Conservation (phyloP, 1,140 invertebrate genomes). For the Bombus haemorrhoidalis region DNA sequence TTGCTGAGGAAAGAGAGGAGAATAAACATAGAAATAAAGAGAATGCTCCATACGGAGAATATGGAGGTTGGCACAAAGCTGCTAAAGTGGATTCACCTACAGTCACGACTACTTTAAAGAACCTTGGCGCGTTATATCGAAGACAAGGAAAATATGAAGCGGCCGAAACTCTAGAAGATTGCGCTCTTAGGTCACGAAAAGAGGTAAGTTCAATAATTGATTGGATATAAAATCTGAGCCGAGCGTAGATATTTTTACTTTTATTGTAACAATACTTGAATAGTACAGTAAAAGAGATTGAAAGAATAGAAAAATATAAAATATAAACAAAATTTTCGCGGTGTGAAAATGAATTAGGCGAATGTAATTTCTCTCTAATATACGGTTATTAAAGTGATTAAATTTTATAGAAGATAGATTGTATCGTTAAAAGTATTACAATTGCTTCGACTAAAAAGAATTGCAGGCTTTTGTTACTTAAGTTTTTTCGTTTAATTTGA, state of each 20-base stretch:
- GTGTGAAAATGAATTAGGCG: background rate
- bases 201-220: slow-evolving; percentile 85
- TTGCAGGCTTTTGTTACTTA: slow-evolving; percentile 25
- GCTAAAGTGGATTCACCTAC: slow-evolving; percentile 99
- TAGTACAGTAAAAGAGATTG: slow-evolving; percentile 15
- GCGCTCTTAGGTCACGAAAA: slow-evolving; percentile 95
- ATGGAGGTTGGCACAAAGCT: slow-evolving; percentile 98
- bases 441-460: background rate
- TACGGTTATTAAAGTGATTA: background rate
- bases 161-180: slow-evolving; percentile 99
- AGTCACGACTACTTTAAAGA: slow-evolving; percentile 98
- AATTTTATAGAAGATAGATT: background rate
- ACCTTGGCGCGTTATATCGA: slow-evolving; percentile 97
- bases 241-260: background rate
- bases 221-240: background rate
- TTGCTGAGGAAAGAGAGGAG: slow-evolving; percentile 98
- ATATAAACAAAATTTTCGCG: background rate
- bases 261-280: background rate
- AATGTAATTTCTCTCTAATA: background rate
- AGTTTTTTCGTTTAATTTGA: slow-evolving; percentile 56
- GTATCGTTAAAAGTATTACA: background rate
- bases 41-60: slow-evolving; percentile 95
- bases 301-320: background rate
- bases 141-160: slow-evolving; percentile 99
- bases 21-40: slow-evolving; percentile 96